Base-by-base conservation (phyloP, 2,888 invertebrate genomes). In the Dendrolimus houi region DNA sequence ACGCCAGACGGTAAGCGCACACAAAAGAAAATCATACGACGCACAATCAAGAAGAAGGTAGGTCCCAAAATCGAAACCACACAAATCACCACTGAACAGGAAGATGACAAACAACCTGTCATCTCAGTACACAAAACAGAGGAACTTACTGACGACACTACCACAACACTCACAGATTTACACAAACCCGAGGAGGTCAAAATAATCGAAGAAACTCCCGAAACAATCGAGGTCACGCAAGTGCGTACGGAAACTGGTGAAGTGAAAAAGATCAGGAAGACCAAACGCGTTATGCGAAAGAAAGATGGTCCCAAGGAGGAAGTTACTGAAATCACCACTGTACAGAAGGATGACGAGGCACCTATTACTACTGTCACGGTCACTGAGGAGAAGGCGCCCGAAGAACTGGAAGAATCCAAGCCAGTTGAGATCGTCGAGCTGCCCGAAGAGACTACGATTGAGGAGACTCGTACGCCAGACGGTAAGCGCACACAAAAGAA, bases 11-110 rank as follows among this genome's bases (percentile, higher is more conserved):
- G 77, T 66, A 75, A 67, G 61, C 78, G 78, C 57, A 60, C 55
- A 47, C 53, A 55, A n/a, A 75, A 77, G 56, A 64, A 75, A n/a
- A 64, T 81, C 7, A 81, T 75, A 29, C 84, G 79, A 61, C 79
- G 79, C 8, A 66, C 74, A 0, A 81, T 86, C 29, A 87, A 71
- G 83, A 91, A 54, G 66, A 87, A 59, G 81, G 83, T 62, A 84
- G 64, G 75, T 41, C 68, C 79, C 68, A 62, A 70, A 65, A 59
- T 77, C 58, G 62, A 71, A 72, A 71, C 68, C 1, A 75, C 64
- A 52, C 56, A 69, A 56, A 65, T 67, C 41, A 63, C 59, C n/a
- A 60, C 64, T 0, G 60, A 61, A 56, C 62, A 64, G 40, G 56
- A 57, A 9, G 64, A 59, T 13, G 62, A 65, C 52, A 57, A 62